phyloP scores from a whole-genome alignment of 1,140 invertebrate genomes.

The Sipha flava region DNA sequence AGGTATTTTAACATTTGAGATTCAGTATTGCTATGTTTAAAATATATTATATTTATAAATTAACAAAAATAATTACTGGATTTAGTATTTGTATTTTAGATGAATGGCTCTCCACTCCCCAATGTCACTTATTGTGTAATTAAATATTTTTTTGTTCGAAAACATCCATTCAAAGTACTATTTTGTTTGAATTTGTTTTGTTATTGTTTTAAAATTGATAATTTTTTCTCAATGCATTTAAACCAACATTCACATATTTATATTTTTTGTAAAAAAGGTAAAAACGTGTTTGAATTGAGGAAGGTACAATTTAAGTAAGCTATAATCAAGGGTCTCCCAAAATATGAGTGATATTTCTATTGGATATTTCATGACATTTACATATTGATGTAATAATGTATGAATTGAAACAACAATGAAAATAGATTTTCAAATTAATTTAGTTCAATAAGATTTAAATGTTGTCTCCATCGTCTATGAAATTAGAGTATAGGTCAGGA shows the following conservation, averaged over 20 bases:
- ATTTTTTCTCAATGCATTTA: neutral
- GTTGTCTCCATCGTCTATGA: too few species aligned
- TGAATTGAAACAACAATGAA: neutral
- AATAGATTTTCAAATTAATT: neutral
- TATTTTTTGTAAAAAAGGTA: neutral
- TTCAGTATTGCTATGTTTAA: neutral
- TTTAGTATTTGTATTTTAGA: neutral
- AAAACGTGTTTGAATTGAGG: neutral
- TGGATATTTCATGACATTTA: neutral
- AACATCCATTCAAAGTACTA: neutral
- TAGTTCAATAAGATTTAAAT: too few species aligned
- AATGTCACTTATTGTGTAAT: neutral
- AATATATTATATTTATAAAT: neutral
- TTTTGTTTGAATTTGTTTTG: neutral
- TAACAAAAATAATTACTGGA: neutral
- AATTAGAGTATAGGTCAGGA: neutral
- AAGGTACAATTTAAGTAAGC: neutral
- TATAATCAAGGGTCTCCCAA: neutral
- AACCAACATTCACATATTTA: neutral
- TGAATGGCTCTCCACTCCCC: neutral
- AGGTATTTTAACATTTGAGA: slow-evolving; percentile 9
- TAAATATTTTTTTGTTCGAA: neutral
- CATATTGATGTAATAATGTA: neutral
- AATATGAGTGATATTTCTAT: neutral
- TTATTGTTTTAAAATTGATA: neutral